These are phyloP conservation scores for Noctua fimbriata DNA, from an alignment of 2,888 invertebrate species.

Conservation along the genomic window DNA sequence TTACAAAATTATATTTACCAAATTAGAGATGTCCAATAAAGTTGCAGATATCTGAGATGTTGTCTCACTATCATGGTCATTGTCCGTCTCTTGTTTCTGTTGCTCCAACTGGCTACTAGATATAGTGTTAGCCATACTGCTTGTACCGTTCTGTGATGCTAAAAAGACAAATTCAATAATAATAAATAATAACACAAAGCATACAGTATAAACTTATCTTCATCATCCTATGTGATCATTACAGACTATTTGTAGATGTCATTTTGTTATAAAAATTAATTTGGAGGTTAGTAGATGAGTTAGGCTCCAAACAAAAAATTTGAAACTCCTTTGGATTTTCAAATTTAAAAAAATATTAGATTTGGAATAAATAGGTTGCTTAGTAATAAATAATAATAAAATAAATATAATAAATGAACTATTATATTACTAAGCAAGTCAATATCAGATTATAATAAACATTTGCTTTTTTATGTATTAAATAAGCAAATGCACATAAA, in stretches of 20 bases:
- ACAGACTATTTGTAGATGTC: too few relatives aligned
- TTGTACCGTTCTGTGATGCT: slow-evolving; percentile 83
- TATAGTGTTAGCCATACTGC: slow-evolving; percentile 72
- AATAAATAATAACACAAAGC: slow-evolving; percentile 2
- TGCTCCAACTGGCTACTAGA: slow-evolving; percentile 74
- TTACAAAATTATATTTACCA: slow-evolving; percentile 76
- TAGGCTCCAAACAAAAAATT: background rate
- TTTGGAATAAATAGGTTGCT: background rate
- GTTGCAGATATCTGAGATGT: slow-evolving; percentile 83
- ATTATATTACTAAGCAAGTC: background rate
- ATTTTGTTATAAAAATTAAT: background rate
- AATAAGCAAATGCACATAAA: background rate
- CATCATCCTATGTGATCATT: background rate
- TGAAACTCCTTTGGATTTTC: background rate
- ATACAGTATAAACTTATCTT: background rate
- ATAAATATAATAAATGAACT: too few relatives aligned
- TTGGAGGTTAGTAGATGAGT: background rate
- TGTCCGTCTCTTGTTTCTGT: slow-evolving; percentile 76
- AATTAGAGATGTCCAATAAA: slow-evolving; percentile 84
- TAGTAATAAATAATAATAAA: background rate
- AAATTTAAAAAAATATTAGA: background rate
- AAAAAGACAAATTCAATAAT: slow-evolving; percentile 61
- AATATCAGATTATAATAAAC: background rate
- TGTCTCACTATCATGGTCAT: slow-evolving; percentile 82
- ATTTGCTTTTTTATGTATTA: background rate